phyloP scores from a whole-genome alignment of 1,140 invertebrate genomes.

The Metaphire vulgaris region DNA sequence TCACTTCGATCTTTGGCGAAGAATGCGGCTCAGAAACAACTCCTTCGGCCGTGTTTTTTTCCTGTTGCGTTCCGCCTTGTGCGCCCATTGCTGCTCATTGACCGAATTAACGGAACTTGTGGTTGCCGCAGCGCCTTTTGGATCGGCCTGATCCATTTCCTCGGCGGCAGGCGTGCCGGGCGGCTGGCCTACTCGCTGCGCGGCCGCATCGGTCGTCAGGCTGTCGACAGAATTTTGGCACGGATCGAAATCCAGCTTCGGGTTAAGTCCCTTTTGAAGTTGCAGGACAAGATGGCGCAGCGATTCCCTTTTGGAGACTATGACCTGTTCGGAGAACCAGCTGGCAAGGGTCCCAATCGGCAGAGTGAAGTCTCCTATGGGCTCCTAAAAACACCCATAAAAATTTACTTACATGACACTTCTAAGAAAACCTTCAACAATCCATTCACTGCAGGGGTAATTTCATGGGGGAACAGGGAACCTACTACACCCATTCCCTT shows the following conservation, averaged over 20 bases:
- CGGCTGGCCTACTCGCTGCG: neutral
- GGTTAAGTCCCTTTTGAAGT: conserved; percentile 44
- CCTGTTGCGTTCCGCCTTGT: too few relatives aligned
- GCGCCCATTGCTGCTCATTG: too few relatives aligned
- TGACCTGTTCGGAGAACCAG: conserved; percentile 50
- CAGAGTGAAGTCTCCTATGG: conserved; percentile 48
- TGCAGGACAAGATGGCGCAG: conserved; percentile 48
- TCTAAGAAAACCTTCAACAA: conserved; percentile 6
- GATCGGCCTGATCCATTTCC: too few relatives aligned
- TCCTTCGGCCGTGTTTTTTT: too few relatives aligned
- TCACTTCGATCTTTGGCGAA: too few relatives aligned
- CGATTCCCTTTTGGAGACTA: conserved; percentile 47
- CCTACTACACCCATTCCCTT: neutral
- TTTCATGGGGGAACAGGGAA: neutral
- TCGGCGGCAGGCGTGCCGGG: neutral
- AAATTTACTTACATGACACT: neutral
- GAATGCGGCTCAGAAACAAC: too few relatives aligned
- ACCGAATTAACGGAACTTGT: too few relatives aligned
- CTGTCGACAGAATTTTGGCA: conserved; percentile 5
- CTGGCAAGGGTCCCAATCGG: conserved; percentile 48
- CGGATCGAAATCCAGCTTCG: conserved; percentile 25
- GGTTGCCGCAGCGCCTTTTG: too few relatives aligned
- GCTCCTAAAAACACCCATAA: conserved; percentile 43
- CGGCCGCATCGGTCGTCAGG: neutral
- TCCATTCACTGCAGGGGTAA: neutral